Evolutionary conservation across 1,140 invertebrate genomes (phyloP).

Genomic region (Metaphire vulgaris): DNA sequence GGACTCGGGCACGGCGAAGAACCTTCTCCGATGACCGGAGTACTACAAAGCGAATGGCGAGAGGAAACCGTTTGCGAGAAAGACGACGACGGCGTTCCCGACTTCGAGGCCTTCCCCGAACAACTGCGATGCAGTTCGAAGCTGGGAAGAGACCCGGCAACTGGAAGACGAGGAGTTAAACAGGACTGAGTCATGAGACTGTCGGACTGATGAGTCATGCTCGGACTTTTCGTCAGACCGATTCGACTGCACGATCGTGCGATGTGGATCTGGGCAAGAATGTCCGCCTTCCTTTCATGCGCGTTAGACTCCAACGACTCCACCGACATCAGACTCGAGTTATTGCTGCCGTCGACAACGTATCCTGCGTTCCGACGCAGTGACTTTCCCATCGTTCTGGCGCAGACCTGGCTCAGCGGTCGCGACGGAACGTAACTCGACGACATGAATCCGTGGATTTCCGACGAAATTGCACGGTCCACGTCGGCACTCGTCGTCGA

Average conservation of each 20-base stretch:
- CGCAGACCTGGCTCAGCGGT: background rate
- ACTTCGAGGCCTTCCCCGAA: background rate
- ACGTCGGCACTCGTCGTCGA: no score
- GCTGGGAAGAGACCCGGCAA: background rate
- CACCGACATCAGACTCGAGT: background rate
- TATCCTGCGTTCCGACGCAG: background rate
- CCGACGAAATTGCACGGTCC: background rate
- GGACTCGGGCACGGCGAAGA: background rate
- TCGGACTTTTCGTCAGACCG: background rate
- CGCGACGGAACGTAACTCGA: background rate
- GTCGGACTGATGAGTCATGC: background rate
- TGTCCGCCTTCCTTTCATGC: background rate
- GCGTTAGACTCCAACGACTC: background rate
- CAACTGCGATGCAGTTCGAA: background rate
- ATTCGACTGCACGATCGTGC: background rate
- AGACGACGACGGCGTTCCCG: background rate
- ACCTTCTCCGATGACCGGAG: background rate
- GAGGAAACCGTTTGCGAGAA: background rate
- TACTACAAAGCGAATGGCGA: background rate
- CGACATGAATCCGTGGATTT: background rate
- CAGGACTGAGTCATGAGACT: background rate
- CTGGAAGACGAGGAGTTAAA: background rate
- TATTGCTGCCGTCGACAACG: background rate
- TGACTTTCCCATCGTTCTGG: background rate
- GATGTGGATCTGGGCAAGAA: background rate